Conservation (phyloP, 2,113 vertebrate species). For the Campylomormyrus numenius region DNA sequence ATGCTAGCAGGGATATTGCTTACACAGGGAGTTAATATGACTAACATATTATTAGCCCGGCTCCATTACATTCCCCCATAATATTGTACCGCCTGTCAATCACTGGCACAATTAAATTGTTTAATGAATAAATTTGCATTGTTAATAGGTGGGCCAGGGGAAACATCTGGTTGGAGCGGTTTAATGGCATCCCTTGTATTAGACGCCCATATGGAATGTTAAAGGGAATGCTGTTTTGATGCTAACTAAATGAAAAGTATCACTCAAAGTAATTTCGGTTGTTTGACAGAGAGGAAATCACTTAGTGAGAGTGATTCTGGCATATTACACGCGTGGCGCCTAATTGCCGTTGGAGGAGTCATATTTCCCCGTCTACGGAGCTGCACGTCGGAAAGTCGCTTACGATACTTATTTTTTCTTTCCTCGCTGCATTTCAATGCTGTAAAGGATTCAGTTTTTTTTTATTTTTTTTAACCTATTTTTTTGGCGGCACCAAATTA, state of each 20-base stretch:
- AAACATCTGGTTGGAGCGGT: conserved; percentile 63
- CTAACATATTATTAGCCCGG: conserved; percentile 62
- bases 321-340: conserved; percentile 48
- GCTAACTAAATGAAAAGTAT: conserved; percentile 67
- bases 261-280: conserved; percentile 60
- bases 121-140: conserved; percentile 75
- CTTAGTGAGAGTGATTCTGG: conserved; percentile 59
- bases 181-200: conserved; percentile 55
- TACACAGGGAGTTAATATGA: conserved; percentile 58
- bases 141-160: conserved; percentile 50
- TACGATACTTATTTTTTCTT: conserved; percentile 33
- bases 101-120: conserved; percentile 66
- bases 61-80: conserved; percentile 55
- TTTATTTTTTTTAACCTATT: conserved; percentile 28
- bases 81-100: conserved; percentile 61
- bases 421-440: conserved; percentile 34
- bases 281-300: conserved; percentile 63
- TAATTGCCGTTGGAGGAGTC: conserved; percentile 57
- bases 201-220: conserved; percentile 63
- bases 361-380: conserved; percentile 2
- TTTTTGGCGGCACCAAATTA: conserved; percentile 39
- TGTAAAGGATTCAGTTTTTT: background rate
- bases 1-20: conserved; percentile 57
- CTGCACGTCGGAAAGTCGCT: conserved; percentile 16
- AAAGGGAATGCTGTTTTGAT: conserved; percentile 58